phyloP scores from a whole-genome alignment of 2,797 vertebrate species.

The Ctenosaura bakeri region DNA sequence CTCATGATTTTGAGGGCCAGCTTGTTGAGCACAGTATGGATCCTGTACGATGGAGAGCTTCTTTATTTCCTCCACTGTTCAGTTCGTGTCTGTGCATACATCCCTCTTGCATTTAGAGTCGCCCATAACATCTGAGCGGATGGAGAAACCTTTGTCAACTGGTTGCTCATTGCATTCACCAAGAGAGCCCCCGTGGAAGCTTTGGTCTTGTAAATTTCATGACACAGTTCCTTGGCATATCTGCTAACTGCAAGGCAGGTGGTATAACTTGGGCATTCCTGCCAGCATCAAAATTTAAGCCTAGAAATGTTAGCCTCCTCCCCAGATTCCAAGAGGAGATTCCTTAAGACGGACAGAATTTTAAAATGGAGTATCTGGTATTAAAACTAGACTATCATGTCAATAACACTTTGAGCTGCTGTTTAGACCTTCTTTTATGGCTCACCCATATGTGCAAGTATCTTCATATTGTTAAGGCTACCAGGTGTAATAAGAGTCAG shows the following conservation, averaged over 20 bases:
- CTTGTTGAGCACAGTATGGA: too few species aligned
- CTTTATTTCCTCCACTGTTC: not conserved
- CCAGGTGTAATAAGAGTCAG: too few species aligned
- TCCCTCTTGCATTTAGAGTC: not conserved
- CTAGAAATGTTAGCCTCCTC: conserved; percentile 46
- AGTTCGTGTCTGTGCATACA: not conserved
- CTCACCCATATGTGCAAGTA: conserved; percentile 43
- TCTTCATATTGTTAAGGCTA: not conserved
- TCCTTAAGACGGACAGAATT: conserved; percentile 51
- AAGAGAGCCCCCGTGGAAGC: not conserved
- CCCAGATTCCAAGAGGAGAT: conserved; percentile 44
- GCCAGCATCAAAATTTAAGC: conserved; percentile 57
- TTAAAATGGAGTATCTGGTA: conserved; percentile 44
- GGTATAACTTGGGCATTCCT: conserved; percentile 55
- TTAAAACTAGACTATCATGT: conserved; percentile 37
- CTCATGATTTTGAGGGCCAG: not conserved
- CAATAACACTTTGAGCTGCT: conserved; percentile 36
- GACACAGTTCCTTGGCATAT: not conserved
- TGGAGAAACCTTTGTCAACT: too few species aligned
- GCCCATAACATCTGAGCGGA: not conserved
- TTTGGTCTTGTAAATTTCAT: not conserved
- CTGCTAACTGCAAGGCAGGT: not conserved
- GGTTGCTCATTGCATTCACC: not conserved
- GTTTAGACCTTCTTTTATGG: conserved; percentile 46
- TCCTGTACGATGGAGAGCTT: too few species aligned